A percentile compares a stretch with the other conserved stretches of the same genome.
phyloP scores from a whole-genome alignment of 2,113 vertebrate genomes.

The Prinia subflava region DNA sequence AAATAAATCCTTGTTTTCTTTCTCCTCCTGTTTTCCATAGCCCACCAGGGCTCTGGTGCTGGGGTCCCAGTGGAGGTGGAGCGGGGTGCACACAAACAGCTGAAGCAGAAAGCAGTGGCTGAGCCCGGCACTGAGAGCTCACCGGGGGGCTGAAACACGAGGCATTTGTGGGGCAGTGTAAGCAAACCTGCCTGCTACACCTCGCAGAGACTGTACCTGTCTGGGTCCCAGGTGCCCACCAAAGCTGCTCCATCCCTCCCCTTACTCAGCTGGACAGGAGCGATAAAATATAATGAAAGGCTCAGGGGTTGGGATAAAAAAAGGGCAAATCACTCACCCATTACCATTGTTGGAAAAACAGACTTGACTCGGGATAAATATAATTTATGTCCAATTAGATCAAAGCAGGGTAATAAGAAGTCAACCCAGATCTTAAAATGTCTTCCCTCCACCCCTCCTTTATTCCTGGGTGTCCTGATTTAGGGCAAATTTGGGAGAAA shows the following conservation, averaged over 20 bases:
- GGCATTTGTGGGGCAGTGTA: fast-evolving
- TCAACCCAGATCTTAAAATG: not conserved
- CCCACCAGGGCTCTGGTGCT: not conserved
- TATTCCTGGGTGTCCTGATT: too few relatives aligned
- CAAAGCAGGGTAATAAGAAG: not conserved
- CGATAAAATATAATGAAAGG: not conserved
- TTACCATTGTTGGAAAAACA: not conserved
- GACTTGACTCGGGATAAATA: not conserved
- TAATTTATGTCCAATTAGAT: not conserved
- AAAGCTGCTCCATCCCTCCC: not conserved
- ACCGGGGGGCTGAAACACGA: not conserved
- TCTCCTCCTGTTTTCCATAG: not conserved
- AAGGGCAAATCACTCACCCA: not conserved
- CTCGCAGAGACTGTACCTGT: not conserved
- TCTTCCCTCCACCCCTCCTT: not conserved
- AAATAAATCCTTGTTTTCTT: too few relatives aligned
- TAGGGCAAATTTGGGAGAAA: too few relatives aligned
- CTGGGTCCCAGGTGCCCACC: not conserved
- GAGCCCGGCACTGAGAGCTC: not conserved
- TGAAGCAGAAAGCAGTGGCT: not conserved
- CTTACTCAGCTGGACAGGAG: not conserved
- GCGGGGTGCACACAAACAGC: not conserved
- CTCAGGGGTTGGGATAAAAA: not conserved
- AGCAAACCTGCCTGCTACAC: not conserved
- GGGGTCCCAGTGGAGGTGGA: not conserved